Base-by-base conservation (phyloP, 2,113 vertebrate genomes). In the Tupaia tana region DNA sequence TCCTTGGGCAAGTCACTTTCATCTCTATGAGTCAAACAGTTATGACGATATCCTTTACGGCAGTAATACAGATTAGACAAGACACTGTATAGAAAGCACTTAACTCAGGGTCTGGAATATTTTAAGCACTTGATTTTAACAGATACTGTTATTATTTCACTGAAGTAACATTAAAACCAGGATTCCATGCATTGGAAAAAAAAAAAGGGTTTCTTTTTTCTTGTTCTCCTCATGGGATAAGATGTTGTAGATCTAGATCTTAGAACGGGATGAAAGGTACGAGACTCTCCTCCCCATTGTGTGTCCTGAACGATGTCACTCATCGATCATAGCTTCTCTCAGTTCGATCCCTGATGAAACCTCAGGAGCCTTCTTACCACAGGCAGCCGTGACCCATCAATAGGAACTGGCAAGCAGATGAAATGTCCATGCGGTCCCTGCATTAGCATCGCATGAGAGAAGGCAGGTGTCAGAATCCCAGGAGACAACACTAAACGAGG, bases 101-200 rank as follows among this genome's bases (percentile, higher is more conserved):
- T 64, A 70, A n/a, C 66, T 58, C n/a, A 69, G 24, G 20, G 18
- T n/a, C 43, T n/a, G 58, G 31, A 5, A 16, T 18, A 56, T 78
- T 71, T 91, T 79, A 78, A 7, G 27, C 29, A 25, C 59, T 84
- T 85, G 19, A 56, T 81, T 66, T 71, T 75, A 31, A 58, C 3
- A 78, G 70, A 71, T 73, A 64, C 29, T 66, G 7, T 29, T 54
- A 43, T 80, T 69, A 69, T 90, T 75, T 9, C 34, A 29, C 1
- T 18, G 59, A 81, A 69, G 63, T 58, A 85, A 64, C 92, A 84
- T 80, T 59, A 75, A 92, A 96, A 79, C 15, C 77, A 73, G 69
- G 73, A 71, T 88, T n/a, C 34, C 6, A 16, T 34, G 70, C 27
- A 27, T 11, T 67, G 27, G 43, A 61, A 64, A 90, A 89, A 86